Base-by-base conservation (phyloP, 2,113 vertebrate genomes). In the Brachyhypopomus occidentalis region DNA sequence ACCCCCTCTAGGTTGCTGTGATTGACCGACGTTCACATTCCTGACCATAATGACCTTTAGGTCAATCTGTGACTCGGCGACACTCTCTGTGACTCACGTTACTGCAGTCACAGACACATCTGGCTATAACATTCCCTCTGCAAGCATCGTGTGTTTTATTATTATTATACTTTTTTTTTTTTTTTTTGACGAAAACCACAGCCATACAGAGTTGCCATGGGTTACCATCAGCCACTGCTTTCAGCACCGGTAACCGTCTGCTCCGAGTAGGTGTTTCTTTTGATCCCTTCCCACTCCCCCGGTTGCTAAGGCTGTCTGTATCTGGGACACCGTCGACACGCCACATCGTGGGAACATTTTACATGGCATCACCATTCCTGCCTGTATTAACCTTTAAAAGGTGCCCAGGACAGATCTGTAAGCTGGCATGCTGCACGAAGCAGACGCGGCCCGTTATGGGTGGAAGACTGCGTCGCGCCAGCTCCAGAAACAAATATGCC, bases 291-390 rank as follows among this genome's bases (percentile, higher is more conserved):
- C 78, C 25, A 69, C 78, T 81, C 74, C 81, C 69, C 78, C n/a
- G 73, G 81, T 83, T 86, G 84, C 84, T 86, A 83, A 83, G 84
- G 78, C 78, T 80, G 84, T 81, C 78, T 83, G 84, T 83, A 86
- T 86, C 84, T 86, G 84, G 84, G 84, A 86, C 84, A 86, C 84
- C 78, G 84, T 81, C 83, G 84, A 86, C 45, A 52, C 78, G 80
- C 69, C 55, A 78, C 67, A 83, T 69, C 78, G 84, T 83, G 84
- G 64, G 71, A 83, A 72, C 81, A 76, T 80, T 79, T 80, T 77
- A 76, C 59, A 83, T 83, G 81, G 80, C 55, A 67, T 70, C 81
- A 77, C 78, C 62, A 77, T 81, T 52, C 22, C 38, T 23, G 67
- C 77, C 36, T 17, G 75, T 38, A 41, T 78, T 70, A 84, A 77